Conservation (phyloP, 2,113 vertebrate species). For the Etia nguti region DNA sequence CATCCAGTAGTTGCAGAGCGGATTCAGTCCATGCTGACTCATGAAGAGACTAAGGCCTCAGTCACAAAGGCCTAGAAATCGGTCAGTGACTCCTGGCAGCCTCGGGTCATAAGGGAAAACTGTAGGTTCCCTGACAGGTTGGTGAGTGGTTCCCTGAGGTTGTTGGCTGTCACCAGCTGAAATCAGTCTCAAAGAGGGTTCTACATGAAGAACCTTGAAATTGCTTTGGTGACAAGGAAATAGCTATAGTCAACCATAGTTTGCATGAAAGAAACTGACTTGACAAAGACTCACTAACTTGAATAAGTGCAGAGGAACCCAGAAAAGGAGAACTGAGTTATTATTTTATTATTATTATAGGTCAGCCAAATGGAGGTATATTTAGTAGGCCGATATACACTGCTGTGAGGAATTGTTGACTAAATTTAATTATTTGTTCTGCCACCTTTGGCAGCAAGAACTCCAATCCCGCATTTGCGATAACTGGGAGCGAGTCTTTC, state of each 20-base stretch:
- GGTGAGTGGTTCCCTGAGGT: background rate
- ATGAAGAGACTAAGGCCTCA: background rate
- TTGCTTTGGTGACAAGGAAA: background rate
- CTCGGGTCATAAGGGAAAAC: background rate
- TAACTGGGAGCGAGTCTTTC: background rate
- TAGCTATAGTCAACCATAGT: background rate
- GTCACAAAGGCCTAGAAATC: background rate
- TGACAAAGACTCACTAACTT: background rate
- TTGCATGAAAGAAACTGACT: background rate
- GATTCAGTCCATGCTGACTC: background rate
- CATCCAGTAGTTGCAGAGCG: background rate
- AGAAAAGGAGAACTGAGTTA: background rate
- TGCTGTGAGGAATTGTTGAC: background rate
- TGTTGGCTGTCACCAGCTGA: background rate
- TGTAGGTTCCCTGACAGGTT: background rate
- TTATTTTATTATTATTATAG: background rate
- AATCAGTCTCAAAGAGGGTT: background rate
- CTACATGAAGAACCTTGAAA: background rate
- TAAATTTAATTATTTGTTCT: background rate
- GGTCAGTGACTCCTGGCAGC: background rate
- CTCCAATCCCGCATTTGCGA: background rate
- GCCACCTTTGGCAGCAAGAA: background rate
- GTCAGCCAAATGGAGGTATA: background rate
- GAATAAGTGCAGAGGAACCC: too few species aligned
- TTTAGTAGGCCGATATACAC: background rate